These are phyloP conservation scores for Brachionus paranguensis DNA, from an alignment of 1,140 invertebrate genomes.

Conservation along the genomic window DNA sequence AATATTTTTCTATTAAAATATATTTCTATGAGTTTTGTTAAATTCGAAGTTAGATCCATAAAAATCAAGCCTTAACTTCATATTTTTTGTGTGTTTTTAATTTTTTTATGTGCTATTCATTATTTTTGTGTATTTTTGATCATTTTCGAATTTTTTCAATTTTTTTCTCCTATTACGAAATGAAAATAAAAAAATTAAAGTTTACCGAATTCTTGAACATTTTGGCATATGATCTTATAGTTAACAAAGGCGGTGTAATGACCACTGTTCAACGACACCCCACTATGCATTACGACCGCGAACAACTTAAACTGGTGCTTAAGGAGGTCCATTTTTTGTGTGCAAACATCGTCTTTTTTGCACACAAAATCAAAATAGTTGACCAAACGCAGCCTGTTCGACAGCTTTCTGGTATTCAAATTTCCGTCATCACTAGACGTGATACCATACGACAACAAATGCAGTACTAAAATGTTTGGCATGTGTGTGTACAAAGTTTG, in stretches of 20 bases:
- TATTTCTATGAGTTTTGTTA: too few species aligned
- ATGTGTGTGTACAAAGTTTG: neutral
- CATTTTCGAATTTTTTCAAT: neutral
- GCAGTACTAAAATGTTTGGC: neutral
- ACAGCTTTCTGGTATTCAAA: slow-evolving; percentile 12
- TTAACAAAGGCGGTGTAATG: slow-evolving; percentile 24
- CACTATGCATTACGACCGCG: slow-evolving; percentile 2
- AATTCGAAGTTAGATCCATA: too few species aligned
- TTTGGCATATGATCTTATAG: slow-evolving; percentile 10
- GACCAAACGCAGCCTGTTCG: neutral
- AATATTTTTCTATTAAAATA: too few species aligned
- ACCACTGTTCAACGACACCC: slow-evolving; percentile 10
- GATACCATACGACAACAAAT: slow-evolving; percentile 19
- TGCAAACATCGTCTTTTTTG: neutral
- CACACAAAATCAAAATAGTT: slow-evolving; percentile 15
- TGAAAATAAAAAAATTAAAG: neutral
- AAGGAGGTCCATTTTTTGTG: neutral
- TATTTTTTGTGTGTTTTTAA: too few species aligned
- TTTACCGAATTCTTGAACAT: neutral
- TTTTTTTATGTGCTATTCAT: too few species aligned
- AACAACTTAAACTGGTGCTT: slow-evolving; percentile 8
- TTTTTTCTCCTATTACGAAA: neutral
- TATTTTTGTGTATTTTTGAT: too few species aligned
- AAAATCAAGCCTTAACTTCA: too few species aligned
- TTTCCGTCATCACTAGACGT: slow-evolving; percentile 25